A percentile compares a stretch with the other conserved stretches of the same genome.
Conservation (phyloP, 2,797 vertebrate genomes). For the Myripristis jacobus region DNA sequence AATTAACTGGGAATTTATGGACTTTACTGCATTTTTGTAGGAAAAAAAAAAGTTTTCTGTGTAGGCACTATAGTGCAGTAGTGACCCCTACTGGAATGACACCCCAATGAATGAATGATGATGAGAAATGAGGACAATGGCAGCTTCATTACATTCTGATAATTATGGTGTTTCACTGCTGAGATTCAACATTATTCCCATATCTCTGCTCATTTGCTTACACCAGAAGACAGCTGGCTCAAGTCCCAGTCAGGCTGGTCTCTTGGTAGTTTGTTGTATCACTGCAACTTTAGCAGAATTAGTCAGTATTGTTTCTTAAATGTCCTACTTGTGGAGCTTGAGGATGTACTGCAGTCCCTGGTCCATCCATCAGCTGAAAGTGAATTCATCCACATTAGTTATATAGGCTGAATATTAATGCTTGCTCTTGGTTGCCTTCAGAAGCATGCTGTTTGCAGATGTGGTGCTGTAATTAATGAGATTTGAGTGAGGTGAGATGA, state of each 20-base stretch:
- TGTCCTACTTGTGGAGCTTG: constrained; percentile 23
- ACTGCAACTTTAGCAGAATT: not conserved
- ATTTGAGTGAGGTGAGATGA: constrained; percentile 61
- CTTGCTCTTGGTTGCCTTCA: constrained; percentile 52
- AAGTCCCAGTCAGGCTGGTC: not conserved
- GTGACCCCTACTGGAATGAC: constrained; percentile 74
- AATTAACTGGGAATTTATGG: constrained; percentile 2
- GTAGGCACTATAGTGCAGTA: constrained; percentile 29
- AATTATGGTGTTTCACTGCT: not conserved
- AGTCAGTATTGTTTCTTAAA: constrained; percentile 21
- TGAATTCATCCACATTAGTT: constrained; percentile 40
- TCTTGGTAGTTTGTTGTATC: not conserved
- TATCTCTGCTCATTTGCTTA: constrained; percentile 3
- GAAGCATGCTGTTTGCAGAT: constrained; percentile 49
- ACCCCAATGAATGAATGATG: not conserved
- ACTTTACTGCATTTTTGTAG: not conserved
- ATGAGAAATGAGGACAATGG: not conserved
- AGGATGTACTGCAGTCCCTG: constrained; percentile 10
- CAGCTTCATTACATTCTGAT: not conserved
- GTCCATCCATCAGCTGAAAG: constrained; percentile 35
- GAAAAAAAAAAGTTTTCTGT: not conserved
- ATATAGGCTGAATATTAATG: constrained; percentile 61
- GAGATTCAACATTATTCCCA: not conserved
- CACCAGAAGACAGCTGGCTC: not conserved
- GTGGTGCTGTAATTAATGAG: constrained; percentile 65